Base-by-base conservation (phyloP, 2,888 invertebrate genomes). In the Drosophila percnosoma region DNA sequence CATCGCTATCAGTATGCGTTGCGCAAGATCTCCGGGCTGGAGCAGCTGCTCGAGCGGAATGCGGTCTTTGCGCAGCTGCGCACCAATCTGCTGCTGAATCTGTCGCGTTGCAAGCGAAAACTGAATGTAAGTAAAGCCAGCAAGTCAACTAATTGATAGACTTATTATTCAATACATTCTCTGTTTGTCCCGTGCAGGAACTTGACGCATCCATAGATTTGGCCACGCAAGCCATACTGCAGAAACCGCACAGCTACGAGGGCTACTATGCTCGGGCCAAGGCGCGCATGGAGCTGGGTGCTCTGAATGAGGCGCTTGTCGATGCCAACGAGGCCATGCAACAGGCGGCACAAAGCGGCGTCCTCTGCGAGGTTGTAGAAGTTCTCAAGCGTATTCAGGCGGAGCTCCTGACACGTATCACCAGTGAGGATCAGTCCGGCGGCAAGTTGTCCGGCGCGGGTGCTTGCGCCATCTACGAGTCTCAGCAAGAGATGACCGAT, bases 1-100 rank as follows among this genome's bases (percentile, higher is more conserved):
- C 98, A 98, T 93, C 95, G 99, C 55, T 99, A 98, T 94, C 97
- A 97, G 78, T 99, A 99, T 91, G 99, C 99, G 0, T 93, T 99
- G 80, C 97, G 98, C 92, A 99, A 99, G 93, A 97, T 99, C 78
- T 95, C 94, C 80, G 95, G 94, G 91, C 95, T 93, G 88, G 95
- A 94, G 82, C 94, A 93, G 78, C 90, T 93, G 59, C 93, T 93
- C 31, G 95, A 96, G 72, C 95, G 96, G 77, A 94, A 95, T 54
- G 94, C 95, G 4, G 95, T 97, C 0, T 98, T 98, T 92, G 95
- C 96, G 59, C 98, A 98, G 91, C 94, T 99, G 60, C 96, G 96
- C 90, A 96, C 98, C 18, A 98, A 98, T 92, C 95, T 99, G 90
- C 94, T 98, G 90, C 95, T 99, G 51, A 98, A 98, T 92, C 95